These are phyloP conservation scores for Xanthorhoe spadicearia DNA, from an alignment of 2,888 invertebrate genomes.

Conservation along the genomic window DNA sequence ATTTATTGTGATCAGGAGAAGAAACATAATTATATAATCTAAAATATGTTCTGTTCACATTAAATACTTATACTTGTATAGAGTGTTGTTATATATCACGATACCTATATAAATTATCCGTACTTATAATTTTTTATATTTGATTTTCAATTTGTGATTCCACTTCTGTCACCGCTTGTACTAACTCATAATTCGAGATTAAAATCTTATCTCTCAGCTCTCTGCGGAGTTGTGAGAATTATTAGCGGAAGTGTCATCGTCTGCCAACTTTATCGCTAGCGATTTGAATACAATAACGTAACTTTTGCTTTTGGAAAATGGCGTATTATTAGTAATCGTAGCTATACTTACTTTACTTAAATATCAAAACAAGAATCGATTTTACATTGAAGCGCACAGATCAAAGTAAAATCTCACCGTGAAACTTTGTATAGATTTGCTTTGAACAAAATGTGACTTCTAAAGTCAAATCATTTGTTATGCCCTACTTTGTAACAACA, in stretches of 20 bases:
- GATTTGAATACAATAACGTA: constrained; percentile 28
- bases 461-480: background rate
- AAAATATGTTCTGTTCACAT: too few relatives aligned
- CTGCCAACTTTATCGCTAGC: constrained; percentile 23
- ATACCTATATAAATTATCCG: too few relatives aligned
- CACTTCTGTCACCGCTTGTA: background rate
- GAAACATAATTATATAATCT: too few relatives aligned
- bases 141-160: background rate
- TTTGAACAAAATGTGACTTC: background rate
- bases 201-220: constrained; percentile 30
- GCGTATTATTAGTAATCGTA: too few relatives aligned
- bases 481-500: background rate
- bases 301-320: background rate
- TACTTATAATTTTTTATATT: too few relatives aligned
- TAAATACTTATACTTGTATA: too few relatives aligned
- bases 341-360: too few relatives aligned
- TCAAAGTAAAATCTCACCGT: background rate
- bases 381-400: background rate
- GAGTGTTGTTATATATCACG: too few relatives aligned
- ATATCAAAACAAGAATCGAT: background rate
- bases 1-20: too few relatives aligned
- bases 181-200: constrained; percentile 28
- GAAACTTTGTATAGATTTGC: background rate
- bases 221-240: constrained; percentile 28
- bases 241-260: constrained; percentile 34